Conservation (phyloP, 2,888 invertebrate species). For the Nomada flava region DNA sequence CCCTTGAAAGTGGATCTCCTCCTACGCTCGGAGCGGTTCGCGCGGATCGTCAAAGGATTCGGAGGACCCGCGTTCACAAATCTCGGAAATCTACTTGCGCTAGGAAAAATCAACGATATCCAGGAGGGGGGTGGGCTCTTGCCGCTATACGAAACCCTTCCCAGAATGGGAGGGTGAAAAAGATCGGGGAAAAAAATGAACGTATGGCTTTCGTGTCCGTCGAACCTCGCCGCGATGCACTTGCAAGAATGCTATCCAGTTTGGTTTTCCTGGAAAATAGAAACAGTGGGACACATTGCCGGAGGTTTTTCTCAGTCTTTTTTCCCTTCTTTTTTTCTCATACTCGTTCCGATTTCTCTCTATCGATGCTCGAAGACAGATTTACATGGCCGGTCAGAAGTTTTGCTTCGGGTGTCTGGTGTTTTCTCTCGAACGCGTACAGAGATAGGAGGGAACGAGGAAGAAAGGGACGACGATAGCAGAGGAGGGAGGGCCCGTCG, state of each 20-base stretch:
- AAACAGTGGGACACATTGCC: background rate
- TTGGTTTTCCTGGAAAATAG: constrained; percentile 9
- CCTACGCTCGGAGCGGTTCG: background rate
- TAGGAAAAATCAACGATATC: background rate
- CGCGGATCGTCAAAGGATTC: constrained; percentile 15
- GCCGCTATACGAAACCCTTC: background rate
- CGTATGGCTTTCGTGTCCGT: constrained; percentile 24
- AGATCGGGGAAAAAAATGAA: background rate
- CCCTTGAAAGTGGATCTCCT: constrained; percentile 47
- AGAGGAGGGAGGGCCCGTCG: constrained; percentile 60
- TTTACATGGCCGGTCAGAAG: constrained; percentile 10
- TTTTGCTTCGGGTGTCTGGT: constrained; percentile 12
- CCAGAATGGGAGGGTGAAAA: too few relatives aligned
- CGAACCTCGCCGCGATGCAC: background rate
- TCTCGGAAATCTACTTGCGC: background rate
- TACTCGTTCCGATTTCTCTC: background rate
- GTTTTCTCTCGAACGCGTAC: background rate
- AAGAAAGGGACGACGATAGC: constrained; percentile 29
- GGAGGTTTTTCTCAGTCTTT: background rate
- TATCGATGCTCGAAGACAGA: background rate
- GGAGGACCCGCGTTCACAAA: background rate
- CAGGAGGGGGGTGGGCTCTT: background rate
- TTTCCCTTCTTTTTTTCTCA: background rate
- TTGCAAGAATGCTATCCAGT: constrained; percentile 5
- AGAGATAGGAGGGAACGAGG: constrained; percentile 30